phyloP scores from a whole-genome alignment of 30 jellyfish, hydroid and myxozoan species.

The Aurelia aurita complex sp. Pacific region DNA sequence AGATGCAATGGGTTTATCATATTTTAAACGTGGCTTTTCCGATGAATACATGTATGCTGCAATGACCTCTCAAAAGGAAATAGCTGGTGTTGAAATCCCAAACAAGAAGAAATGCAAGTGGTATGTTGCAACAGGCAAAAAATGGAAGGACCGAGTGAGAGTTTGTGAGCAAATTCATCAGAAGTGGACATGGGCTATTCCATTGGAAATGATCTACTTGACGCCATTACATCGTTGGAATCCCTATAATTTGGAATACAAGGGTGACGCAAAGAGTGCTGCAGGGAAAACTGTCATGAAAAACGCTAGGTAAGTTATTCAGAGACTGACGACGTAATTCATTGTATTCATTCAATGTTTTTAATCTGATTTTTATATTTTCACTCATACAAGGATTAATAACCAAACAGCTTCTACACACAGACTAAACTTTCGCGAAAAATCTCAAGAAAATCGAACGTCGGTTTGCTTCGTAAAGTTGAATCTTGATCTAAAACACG shows the following conservation, averaged over 20 bases:
- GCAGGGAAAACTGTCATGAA: slow-evolving; percentile 54
- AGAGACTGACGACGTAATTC: too few species aligned
- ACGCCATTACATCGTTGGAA: slow-evolving; percentile 95
- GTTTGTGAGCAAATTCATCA: slow-evolving; percentile 68
- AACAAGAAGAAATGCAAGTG: slow-evolving; percentile 65
- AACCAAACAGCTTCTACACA: too few species aligned
- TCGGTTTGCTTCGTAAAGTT: too few species aligned
- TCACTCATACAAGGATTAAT: too few species aligned
- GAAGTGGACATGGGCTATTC: slow-evolving; percentile 96
- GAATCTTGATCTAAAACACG: too few species aligned
- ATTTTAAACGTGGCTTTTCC: slow-evolving; percentile 71
- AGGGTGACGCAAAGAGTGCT: slow-evolving; percentile 62
- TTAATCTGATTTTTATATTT: too few species aligned
- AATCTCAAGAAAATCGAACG: too few species aligned
- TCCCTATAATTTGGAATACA: slow-evolving; percentile 77
- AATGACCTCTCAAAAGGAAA: slow-evolving; percentile 79
- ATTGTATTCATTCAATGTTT: too few species aligned
- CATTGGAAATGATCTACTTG: slow-evolving; percentile 88
- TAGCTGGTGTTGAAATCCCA: slow-evolving; percentile 79
- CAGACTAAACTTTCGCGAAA: too few species aligned
- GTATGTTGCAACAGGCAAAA: slow-evolving; percentile 23
- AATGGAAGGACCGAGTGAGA: slow-evolving; percentile 39
- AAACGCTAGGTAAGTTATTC: slow-evolving; percentile 8
- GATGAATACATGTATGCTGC: slow-evolving; percentile 89
- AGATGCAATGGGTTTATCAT: slow-evolving; percentile 93